Base-by-base conservation (phyloP, 2,888 invertebrate genomes). In the Sabatieria punctata region DNA sequence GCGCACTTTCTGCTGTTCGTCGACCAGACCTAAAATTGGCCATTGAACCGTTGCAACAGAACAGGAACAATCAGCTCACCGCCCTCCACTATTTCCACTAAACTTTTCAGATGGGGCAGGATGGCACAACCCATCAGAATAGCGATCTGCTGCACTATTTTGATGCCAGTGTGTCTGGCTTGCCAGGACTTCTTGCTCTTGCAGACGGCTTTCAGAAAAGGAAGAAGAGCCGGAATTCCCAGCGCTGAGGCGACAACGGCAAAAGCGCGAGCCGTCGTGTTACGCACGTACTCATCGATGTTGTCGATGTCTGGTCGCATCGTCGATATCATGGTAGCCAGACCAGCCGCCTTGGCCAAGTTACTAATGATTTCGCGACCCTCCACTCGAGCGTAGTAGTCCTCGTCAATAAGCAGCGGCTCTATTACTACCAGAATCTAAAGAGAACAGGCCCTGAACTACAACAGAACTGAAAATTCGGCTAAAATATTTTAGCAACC, bases 261-360 rank as follows among this genome's bases (percentile, higher is more conserved):
- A 69, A 99, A 99, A 1, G 97, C 97, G 60, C 97, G 77, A 4
- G 97, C 97, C 0, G 97, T 99, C 0, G 97, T 99, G 68, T 99
- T 99, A 65, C 97, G 77, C 35, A 99, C 97, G 64, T 99, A 97
- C 57, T 65, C 64, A 49, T 63, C 63, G 41, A 63, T 93, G 66
- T 97, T 97, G 70, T 97, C 97, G 60, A 99, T 99, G 72, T 97
- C 97, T 0, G 97, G 97, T 65, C 97, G 76, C 97, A 97, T 97
- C 0, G 97, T 97, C 3, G 95, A 95, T 62, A 97, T 99, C 97
- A 97, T 99, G 15, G 97, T 99, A 2, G 97, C 97, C 47, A 97
- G 72, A 47, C 97, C 97, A 2, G 97, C 97, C 1, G 97, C 97
- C 72, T 99, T 97, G 0, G 97, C 95, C 63, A 97, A 73, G 70